Evolutionary conservation across 2,797 vertebrate genomes (phyloP), one percentile per base, ranked within the genome.

Genomic region (Tokudaia tokunoshimensis): DNA sequence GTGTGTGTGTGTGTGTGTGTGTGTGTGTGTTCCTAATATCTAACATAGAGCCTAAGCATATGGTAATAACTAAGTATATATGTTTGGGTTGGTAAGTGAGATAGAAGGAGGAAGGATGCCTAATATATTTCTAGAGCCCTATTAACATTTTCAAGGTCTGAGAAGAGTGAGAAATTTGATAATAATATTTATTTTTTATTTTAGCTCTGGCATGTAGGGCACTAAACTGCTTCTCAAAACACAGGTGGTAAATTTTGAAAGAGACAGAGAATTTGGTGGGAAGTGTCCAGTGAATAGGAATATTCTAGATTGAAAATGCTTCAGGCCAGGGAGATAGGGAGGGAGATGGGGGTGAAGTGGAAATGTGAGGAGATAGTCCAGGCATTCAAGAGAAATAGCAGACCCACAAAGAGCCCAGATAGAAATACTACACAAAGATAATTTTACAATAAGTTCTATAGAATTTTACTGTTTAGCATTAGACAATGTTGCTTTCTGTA

Each of bases 181-280:
- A 76, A 79, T 87, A 89, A 87, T 50, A 61, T 9, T 91, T 47
- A 13, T 89, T 80, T 47, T 47, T n/a, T 22, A 72, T 84, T 93
- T 95, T 87, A 93, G 34, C 8, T 76, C 22, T 72, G 9, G 9
- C 50, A 63, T 74, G 37, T 29, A 90, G n/a, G n/a, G 12, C 12
- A 26, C 75, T 92, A 52, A 87, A 72, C 89, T 44, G 52, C 37
- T 92, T 80, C 5, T 89, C 22, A 79, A 72, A 94, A 74, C 41
- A 74, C 37, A 80, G 67, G n/a, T 31, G 55, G n/a, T 31, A 31
- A 15, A 29, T 91, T 95, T 96, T 82, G 34, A 92, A 74, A 96
- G 70, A 89, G 7, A 41, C 31, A n/a, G 76, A 84, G 17, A 87
- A 67, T 76, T 93, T 88, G 29, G 75, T 9, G 37, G 67, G n/a